Base-by-base conservation (phyloP, 2,113 vertebrate genomes). In the Heterocephalus glaber region DNA sequence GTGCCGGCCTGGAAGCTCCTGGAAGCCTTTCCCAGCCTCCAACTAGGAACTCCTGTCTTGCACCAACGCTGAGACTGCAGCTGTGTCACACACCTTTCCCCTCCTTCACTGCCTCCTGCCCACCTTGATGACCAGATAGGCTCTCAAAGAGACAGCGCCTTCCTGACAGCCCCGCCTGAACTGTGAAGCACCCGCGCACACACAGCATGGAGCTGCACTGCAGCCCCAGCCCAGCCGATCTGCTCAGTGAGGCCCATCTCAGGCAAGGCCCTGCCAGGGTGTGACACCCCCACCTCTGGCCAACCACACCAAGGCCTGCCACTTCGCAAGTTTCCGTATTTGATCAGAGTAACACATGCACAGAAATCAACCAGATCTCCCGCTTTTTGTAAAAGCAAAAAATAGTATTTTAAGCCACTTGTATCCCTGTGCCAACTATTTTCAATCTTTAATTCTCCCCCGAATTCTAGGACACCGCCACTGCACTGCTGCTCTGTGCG, bases 111-210 rank as follows among this genome's bases (percentile, higher is more conserved):
- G 30, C 5, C 28, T n/a, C 49, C 12, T 0, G 68, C 35, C 16
- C 16, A 0, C 12, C 26, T 5, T 26, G 3, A 22, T 5, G 11
- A 13, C 72, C 44, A 20, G 72, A 30, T 6, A 19, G 10, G 0
- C 13, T 52, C 38, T 49, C 80, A 54, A 1, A 6, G 44, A 44
- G 52, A 38, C 35, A 1, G 24, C 0, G 11, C 44, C 54, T 26
- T 8, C n/a, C 52, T 17, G 11, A 60, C 72, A 54, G 16, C 30
- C 7, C 58, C 79, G 2, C 52, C 60, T 47, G 41, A 63, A 24
- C 80, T 7, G 6, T 1, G 14, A 17, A 26, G 88, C 30, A 0
- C 14, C 68, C 20, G 0, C 4, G n/a, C 63, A 74, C 54, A n/a
- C 6, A 6, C 54, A 2, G 52, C 28, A 52, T 20, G 14, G 12